These are phyloP conservation scores for Ctenopoma multispine DNA, from an alignment of 2,797 vertebrate genomes.

Conservation along the genomic window DNA sequence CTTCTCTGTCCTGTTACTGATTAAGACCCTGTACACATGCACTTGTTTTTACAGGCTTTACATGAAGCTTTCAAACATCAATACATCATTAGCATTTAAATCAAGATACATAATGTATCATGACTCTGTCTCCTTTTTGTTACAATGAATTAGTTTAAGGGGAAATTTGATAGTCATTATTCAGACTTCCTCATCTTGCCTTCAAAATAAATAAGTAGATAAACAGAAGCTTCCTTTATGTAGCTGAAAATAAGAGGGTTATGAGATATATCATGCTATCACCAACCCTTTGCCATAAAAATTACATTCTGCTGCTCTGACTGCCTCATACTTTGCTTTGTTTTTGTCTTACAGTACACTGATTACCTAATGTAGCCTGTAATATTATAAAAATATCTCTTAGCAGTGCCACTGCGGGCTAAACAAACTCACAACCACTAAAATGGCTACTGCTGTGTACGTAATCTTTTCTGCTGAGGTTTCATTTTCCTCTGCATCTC, in stretches of 20 bases:
- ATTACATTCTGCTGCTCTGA: too few species aligned
- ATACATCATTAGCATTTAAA: constrained; percentile 41
- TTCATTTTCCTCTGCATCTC: constrained; percentile 75
- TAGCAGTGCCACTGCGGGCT: constrained; percentile 7
- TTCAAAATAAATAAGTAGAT: not conserved
- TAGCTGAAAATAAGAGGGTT: not conserved
- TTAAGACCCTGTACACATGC: constrained; percentile 29
- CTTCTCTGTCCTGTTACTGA: constrained; percentile 42
- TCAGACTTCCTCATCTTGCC: not conserved
- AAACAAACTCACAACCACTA: constrained; percentile 25
- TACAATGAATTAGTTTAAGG: not conserved
- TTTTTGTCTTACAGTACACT: not conserved
- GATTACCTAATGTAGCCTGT: constrained; percentile 23
- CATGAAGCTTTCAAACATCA: constrained; percentile 33
- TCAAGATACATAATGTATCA: constrained; percentile 31
- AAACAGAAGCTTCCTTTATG: not conserved
- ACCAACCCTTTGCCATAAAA: too few species aligned
- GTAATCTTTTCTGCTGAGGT: constrained; percentile 69
- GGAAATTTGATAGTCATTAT: not conserved
- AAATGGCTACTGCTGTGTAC: constrained; percentile 44
- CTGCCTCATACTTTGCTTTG: not conserved
- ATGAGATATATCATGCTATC: too few species aligned
- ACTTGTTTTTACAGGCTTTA: constrained; percentile 48
- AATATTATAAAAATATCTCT: constrained; percentile 5
- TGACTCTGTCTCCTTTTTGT: not conserved